phyloP scores from a whole-genome alignment of 2,888 invertebrate species.

The Matsumyia berberina region DNA sequence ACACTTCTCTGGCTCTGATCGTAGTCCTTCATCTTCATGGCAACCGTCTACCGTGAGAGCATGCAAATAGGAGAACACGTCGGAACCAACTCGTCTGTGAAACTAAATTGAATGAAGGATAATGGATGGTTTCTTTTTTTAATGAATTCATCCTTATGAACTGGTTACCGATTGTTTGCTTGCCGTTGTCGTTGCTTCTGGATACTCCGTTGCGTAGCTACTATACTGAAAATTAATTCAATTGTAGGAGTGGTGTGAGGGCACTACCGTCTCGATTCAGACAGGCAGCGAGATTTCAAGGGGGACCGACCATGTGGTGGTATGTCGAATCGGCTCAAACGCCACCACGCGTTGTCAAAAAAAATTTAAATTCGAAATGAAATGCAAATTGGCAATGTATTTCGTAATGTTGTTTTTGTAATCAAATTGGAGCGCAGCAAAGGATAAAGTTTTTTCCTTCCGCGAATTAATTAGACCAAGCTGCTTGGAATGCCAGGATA shows the following conservation, averaged over 20 bases:
- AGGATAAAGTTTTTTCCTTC: neutral
- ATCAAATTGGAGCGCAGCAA: conserved; percentile 17
- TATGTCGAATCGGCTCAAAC: neutral
- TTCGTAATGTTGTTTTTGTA: conserved; percentile 21
- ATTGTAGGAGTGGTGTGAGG: conserved; percentile 33
- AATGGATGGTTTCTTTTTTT: conserved; percentile 60
- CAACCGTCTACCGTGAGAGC: neutral
- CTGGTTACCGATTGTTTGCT: conserved; percentile 65
- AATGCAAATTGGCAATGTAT: conserved; percentile 53
- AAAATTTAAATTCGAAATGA: conserved; percentile 42
- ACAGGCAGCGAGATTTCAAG: conserved; percentile 17
- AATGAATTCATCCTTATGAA: conserved; percentile 69
- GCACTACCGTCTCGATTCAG: neutral
- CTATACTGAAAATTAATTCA: conserved; percentile 56
- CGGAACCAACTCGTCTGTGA: conserved; percentile 52
- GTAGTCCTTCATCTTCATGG: conserved; percentile 3
- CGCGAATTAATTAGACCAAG: conserved; percentile 34
- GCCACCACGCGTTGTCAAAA: neutral
- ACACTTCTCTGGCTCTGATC: neutral
- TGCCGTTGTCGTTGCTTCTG: conserved; percentile 35
- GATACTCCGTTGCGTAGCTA: conserved; percentile 43
- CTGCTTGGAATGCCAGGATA: neutral
- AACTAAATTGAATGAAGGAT: conserved; percentile 71
- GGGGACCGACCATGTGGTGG: conserved; percentile 17
- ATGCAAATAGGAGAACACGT: conserved; percentile 16